Conservation (phyloP, 2,797 vertebrate genomes). For the Mionectes olivaceus region DNA sequence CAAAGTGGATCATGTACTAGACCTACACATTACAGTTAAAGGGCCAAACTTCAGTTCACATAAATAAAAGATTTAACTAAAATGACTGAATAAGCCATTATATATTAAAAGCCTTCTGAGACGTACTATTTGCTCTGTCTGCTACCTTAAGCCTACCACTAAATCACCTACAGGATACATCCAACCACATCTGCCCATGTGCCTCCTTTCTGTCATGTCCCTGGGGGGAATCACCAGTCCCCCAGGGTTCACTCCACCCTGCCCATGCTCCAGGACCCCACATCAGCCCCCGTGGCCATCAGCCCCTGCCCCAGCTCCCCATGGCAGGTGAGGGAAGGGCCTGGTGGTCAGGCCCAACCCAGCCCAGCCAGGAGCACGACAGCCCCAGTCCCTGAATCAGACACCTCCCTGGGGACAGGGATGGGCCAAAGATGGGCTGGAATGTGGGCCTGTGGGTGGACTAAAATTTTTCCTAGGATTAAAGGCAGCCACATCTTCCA, state of each 20-base stretch:
- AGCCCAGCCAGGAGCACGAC: background rate
- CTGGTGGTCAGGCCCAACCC: background rate
- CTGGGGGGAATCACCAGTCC: background rate
- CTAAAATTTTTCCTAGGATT: background rate
- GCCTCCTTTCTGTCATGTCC: background rate
- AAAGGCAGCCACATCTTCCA: background rate
- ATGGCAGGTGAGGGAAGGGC: accelerated
- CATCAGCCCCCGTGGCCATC: accelerated
- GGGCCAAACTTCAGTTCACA: background rate
- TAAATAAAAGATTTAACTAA: background rate
- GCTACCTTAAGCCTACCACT: background rate
- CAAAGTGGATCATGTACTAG: background rate
- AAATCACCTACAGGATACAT: background rate
- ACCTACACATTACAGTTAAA: background rate
- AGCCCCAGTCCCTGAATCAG: background rate
- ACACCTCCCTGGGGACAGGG: background rate
- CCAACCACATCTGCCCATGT: accelerated
- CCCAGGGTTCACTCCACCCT: no score
- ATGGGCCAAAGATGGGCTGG: background rate
- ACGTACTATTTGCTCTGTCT: background rate
- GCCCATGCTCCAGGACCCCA: background rate
- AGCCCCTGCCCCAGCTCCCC: background rate
- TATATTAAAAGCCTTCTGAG: slow-evolving; percentile 2
- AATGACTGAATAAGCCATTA: background rate
- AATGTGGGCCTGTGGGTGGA: background rate